A percentile compares a stretch with the other conserved stretches of the same genome.
phyloP scores from a whole-genome alignment of 2,797 vertebrate species.

The Eulemur coronatus region DNA sequence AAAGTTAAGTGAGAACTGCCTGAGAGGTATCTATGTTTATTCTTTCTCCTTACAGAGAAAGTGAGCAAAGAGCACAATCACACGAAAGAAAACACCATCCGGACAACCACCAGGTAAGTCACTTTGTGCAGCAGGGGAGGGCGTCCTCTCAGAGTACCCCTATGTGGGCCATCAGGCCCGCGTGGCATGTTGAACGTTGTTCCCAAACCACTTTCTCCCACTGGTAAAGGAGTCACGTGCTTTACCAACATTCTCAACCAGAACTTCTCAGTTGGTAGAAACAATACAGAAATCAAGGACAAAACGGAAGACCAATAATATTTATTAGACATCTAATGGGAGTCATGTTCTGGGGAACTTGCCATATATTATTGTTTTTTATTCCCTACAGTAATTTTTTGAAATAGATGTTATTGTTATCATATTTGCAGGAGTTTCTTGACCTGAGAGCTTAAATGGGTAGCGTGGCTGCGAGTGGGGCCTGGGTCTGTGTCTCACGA shows the following conservation, averaged over 20 bases:
- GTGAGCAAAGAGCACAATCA: constrained; percentile 99
- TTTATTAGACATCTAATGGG: neutral
- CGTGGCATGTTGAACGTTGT: fast-evolving
- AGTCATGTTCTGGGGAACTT: neutral
- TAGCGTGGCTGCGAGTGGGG: neutral
- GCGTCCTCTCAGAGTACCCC: neutral
- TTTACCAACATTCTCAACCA: neutral
- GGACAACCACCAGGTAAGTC: constrained; percentile 94
- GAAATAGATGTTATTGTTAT: neutral
- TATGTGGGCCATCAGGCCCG: fast-evolving
- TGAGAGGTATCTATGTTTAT: neutral
- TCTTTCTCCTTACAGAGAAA: constrained; percentile 91
- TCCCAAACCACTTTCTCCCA: neutral
- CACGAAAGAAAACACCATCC: constrained; percentile 92
- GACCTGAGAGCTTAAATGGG: neutral
- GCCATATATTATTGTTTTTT: neutral
- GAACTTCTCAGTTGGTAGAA: neutral
- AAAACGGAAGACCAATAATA: neutral
- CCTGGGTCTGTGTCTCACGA: neutral
- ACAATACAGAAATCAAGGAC: neutral
- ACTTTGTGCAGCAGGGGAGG: fast-evolving
- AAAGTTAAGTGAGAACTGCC: neutral
- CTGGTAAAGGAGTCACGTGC: neutral
- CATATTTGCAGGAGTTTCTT: neutral
- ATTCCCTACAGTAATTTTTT: neutral